Percentiles rank a stretch among this genome's conserved stretches.
Evolutionary conservation across 1,140 invertebrate genomes (phyloP).

Genomic region (Steinernema feltiae): DNA sequence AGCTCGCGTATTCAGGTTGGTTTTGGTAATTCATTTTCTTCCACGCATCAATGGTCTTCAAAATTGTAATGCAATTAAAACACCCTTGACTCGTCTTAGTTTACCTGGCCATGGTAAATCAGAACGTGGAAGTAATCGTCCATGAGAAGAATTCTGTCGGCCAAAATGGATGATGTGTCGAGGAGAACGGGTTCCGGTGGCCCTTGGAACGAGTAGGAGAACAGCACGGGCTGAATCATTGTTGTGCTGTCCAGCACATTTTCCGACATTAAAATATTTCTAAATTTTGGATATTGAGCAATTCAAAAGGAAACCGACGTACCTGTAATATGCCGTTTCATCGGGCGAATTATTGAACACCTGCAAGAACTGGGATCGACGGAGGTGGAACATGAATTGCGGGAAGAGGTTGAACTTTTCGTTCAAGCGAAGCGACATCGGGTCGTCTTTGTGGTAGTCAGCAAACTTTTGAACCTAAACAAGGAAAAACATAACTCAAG

Average conservation of each 20-base stretch:
- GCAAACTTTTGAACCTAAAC: slow-evolving; percentile 99
- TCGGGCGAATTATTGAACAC: slow-evolving; percentile 99
- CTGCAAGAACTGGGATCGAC: slow-evolving; percentile 96
- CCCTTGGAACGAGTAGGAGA: slow-evolving; percentile 94
- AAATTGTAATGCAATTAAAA: not conserved
- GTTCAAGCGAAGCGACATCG: slow-evolving; percentile 84
- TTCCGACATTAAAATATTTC: slow-evolving; percentile 92
- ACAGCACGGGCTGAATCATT: slow-evolving; percentile 98
- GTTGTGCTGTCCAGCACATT: slow-evolving; percentile 93
- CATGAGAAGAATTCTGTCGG: slow-evolving; percentile 94
- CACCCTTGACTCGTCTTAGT: slow-evolving; percentile 31
- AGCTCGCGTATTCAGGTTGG: slow-evolving; percentile 91
- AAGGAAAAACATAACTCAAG: too few relatives aligned
- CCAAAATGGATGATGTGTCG: slow-evolving; percentile 92
- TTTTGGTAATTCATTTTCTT: slow-evolving; percentile 86
- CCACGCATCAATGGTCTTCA: slow-evolving; percentile 87
- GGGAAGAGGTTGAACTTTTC: slow-evolving; percentile 97
- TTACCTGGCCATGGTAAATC: slow-evolving; percentile 95
- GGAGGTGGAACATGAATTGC: slow-evolving; percentile 98
- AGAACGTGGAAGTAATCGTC: slow-evolving; percentile 99
- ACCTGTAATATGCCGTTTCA: slow-evolving; percentile 98
- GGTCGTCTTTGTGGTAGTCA: slow-evolving; percentile 93
- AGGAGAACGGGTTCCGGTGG: slow-evolving; percentile 92
- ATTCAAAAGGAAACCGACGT: slow-evolving; percentile 23
- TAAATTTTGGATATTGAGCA: slow-evolving; percentile 60